These are phyloP conservation scores for Brachypteracias leptosomus DNA, from an alignment of 2,113 vertebrate genomes.

Conservation along the genomic window DNA sequence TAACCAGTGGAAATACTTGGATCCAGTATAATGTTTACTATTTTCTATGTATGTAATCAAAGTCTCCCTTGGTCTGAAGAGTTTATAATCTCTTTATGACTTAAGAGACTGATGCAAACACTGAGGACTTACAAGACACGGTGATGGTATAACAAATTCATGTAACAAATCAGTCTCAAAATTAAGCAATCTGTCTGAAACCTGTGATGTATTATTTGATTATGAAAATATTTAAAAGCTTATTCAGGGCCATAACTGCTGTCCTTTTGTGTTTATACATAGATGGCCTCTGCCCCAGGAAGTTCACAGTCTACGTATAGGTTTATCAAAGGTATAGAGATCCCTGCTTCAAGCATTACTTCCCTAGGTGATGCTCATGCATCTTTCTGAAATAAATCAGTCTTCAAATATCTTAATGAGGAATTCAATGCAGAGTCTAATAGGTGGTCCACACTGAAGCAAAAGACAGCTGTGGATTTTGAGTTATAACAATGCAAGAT, in stretches of 20 bases:
- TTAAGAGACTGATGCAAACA: neutral
- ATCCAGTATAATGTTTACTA: neutral
- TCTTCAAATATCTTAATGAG: neutral
- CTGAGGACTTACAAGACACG: neutral
- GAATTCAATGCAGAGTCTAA: neutral
- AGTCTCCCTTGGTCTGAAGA: neutral
- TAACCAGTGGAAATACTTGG: neutral
- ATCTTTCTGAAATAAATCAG: neutral
- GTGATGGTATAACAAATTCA: neutral
- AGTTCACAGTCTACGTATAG: neutral
- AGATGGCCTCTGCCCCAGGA: neutral
- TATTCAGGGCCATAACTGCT: neutral
- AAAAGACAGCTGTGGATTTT: neutral
- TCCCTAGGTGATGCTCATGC: neutral
- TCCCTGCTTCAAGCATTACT: neutral
- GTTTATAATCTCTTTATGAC: neutral
- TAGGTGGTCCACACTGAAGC: neutral
- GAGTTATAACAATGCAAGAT: fast-evolving
- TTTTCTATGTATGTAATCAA: neutral
- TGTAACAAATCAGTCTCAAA: neutral
- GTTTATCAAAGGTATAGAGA: neutral
- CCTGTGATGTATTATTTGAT: neutral
- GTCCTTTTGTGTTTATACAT: neutral
- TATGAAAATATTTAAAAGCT: neutral
- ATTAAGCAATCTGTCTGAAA: neutral